Base-by-base conservation (phyloP, 2,888 invertebrate species). In the Cephus pulcher region DNA sequence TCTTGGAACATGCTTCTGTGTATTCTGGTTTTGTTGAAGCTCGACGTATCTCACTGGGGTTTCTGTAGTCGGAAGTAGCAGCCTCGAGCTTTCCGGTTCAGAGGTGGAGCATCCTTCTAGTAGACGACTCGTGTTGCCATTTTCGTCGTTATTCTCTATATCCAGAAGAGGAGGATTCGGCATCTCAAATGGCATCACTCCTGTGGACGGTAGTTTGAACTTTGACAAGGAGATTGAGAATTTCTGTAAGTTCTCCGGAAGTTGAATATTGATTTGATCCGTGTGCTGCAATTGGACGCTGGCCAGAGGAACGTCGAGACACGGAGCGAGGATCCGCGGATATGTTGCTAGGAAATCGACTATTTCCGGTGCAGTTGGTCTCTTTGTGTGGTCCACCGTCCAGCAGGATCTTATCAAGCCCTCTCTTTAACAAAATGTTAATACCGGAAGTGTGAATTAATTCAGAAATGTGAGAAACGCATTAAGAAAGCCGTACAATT, bases 371-470 rank as follows among this genome's bases (percentile, higher is more conserved):
- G 97, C 96, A 3, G 94, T 93, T 4, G 97, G 97, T 33, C 98
- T 94, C 85, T 94, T 93, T 81, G 94, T 93, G 40, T 94, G 92
- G 77, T 96, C 95, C 80, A 93, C 93, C 82, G 94, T 94, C 97
- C 98, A 97, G 91, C 98, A 98, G 37, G 95, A 94, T 87, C 94
- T 94, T 86, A 98, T 94, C 78, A 98, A 92, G 73, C 93, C 94
- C 89, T 95, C 95, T 84, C 96, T 96, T 93, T 30, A 91, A 79
- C 81, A 76, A 81, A 76, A 40, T 6, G 6, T 40, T 40, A 1
- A 0, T 40, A 40, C 15, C 40, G 40, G 40, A 40, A 40, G 40
- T 40, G 15, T 2, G 40, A 15, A 15, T 40, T 40, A 4, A 15
- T 15, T 15, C 40, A 40, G 40, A 40, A 40, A 12, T 6, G 0